Percentiles rank a stretch among this genome's conserved stretches.
Conservation (phyloP, 2,113 vertebrate genomes). For the Pollimyrus isidori region DNA sequence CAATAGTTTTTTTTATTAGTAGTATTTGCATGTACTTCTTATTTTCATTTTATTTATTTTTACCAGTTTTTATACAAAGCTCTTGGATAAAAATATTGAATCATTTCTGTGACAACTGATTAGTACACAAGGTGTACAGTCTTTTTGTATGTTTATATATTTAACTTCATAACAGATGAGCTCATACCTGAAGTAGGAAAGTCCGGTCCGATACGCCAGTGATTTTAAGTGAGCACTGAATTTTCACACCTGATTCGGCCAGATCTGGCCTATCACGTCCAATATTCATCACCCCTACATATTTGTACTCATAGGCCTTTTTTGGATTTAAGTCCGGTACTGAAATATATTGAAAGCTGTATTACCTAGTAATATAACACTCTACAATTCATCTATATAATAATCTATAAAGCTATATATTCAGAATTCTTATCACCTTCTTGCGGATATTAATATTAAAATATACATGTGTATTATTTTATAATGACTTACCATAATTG, state of each 20-base stretch:
- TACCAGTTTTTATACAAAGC: neutral
- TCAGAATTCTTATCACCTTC: neutral
- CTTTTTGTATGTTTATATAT: neutral
- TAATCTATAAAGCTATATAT: neutral
- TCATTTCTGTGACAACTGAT: neutral
- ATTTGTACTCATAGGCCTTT: slow-evolving; percentile 60
- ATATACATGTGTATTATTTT: neutral
- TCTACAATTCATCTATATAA: neutral
- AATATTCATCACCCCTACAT: slow-evolving; percentile 52
- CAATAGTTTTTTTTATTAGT: neutral
- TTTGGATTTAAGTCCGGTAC: slow-evolving; percentile 47
- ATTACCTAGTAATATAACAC: neutral
- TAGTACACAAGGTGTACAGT: neutral
- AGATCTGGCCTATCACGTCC: slow-evolving; percentile 48
- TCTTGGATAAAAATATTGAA: neutral
- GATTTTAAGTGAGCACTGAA: slow-evolving; percentile 53
- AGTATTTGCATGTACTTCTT: neutral
- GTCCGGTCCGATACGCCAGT: slow-evolving; percentile 36
- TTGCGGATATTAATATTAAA: neutral
- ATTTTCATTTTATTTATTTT: neutral
- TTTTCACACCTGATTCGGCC: slow-evolving; percentile 48
- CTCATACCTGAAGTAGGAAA: slow-evolving; percentile 55
- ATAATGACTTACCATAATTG: slow-evolving; percentile 55
- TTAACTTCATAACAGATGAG: neutral
- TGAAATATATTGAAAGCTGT: slow-evolving; percentile 31